Percentiles rank a stretch among this genome's conserved stretches.
Conservation (phyloP, 2,113 vertebrate genomes). For the Salvelinus namaycush region DNA sequence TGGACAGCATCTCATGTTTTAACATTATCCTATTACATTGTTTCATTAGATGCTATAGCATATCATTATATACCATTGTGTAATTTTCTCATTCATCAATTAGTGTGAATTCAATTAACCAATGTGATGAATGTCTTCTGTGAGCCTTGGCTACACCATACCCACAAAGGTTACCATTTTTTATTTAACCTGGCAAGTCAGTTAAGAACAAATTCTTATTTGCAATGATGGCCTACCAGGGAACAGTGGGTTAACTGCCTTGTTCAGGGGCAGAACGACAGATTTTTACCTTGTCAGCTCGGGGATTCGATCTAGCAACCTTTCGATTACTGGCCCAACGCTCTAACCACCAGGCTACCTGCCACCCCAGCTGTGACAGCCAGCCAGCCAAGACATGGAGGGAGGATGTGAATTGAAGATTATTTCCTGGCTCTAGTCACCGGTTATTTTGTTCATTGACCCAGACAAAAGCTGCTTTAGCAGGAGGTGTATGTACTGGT, state of each 20-base stretch:
- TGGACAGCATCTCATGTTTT: conserved; percentile 32
- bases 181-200: too few relatives aligned
- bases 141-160: conserved; percentile 23
- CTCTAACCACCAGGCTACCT: too few relatives aligned
- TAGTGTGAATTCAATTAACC: conserved; percentile 51
- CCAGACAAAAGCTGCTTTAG: conserved; percentile 62
- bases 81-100: conserved; percentile 32
- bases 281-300: too few relatives aligned
- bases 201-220: too few relatives aligned
- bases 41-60: conserved; percentile 39
- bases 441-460: conserved; percentile 53
- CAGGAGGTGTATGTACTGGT: conserved; percentile 57
- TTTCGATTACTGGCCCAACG: too few relatives aligned
- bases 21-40: conserved; percentile 49
- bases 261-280: too few relatives aligned
- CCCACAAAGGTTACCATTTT: neutral
- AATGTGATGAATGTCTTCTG: conserved; percentile 49
- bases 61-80: conserved; percentile 14
- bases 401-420: neutral
- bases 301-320: too few relatives aligned
- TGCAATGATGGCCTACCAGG: too few relatives aligned
- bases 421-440: neutral
- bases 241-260: too few relatives aligned
- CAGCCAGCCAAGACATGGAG: neutral
- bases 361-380: neutral